phyloP scores from a whole-genome alignment of 2,797 vertebrate genomes.

The Lepidocolaptes lacrymiger region DNA sequence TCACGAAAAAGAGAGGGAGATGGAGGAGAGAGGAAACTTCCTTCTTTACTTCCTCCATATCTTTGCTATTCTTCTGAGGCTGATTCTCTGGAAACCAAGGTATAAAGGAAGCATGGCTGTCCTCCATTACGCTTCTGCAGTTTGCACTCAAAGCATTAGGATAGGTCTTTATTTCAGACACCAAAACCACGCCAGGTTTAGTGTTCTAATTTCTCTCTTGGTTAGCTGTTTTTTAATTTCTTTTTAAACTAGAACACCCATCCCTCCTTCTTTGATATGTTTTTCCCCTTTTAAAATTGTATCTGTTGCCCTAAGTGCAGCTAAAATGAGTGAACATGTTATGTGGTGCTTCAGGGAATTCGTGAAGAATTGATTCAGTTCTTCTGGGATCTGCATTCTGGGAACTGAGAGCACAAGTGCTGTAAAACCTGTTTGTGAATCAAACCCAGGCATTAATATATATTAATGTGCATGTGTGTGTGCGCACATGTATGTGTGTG shows the following conservation, averaged over 20 bases:
- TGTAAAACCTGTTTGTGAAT: constrained; percentile 58
- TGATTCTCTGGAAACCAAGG: not conserved
- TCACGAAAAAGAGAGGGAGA: not conserved
- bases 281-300: constrained; percentile 35
- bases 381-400: constrained; percentile 55
- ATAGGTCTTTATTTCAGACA: not conserved
- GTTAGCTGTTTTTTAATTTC: constrained; percentile 19
- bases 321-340: constrained; percentile 34
- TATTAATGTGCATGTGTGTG: not conserved
- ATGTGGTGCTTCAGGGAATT: constrained; percentile 44
- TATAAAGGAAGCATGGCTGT: not conserved
- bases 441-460: constrained; percentile 39
- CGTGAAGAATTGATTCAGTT: constrained; percentile 58
- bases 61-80: not conserved
- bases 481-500: fast-evolving
- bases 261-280: not conserved
- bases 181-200: not conserved
- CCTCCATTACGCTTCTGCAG: not conserved
- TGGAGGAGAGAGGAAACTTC: not conserved
- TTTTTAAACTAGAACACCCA: constrained; percentile 22
- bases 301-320: constrained; percentile 38
- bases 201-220: constrained; percentile 17
- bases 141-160: not conserved
- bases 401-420: constrained; percentile 43
- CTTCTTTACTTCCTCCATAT: not conserved